Percentiles rank a stretch among this genome's conserved stretches.
Evolutionary conservation across 2,113 vertebrate genomes (phyloP).

Genomic region (Mustela lutreola): DNA sequence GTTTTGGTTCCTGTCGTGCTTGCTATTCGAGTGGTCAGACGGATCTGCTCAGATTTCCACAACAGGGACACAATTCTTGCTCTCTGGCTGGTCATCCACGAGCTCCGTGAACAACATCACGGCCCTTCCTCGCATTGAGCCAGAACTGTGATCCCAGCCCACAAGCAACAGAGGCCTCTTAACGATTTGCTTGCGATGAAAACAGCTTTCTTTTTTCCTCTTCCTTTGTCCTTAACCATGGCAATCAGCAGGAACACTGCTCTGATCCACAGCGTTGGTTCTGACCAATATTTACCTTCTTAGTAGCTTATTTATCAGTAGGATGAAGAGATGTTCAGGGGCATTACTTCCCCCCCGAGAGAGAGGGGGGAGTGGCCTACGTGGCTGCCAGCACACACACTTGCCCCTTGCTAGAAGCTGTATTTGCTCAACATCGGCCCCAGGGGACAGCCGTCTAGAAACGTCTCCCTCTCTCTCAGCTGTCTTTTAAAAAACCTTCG

Average conservation of each 20-base stretch:
- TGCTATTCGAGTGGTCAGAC: neutral
- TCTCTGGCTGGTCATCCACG: neutral
- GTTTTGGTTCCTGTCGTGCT: neutral
- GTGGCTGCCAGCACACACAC: neutral
- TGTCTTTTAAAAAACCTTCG: neutral
- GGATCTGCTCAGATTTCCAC: neutral
- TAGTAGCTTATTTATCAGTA: neutral
- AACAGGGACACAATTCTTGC: neutral
- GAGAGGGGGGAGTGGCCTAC: neutral
- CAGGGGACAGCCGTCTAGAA: neutral
- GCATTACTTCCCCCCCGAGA: neutral
- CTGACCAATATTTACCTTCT: neutral
- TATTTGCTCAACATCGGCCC: neutral
- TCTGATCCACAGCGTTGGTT: neutral
- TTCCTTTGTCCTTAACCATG: neutral
- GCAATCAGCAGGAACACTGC: neutral
- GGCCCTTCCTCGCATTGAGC: neutral
- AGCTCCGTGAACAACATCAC: neutral
- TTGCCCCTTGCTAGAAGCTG: neutral
- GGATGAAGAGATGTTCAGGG: neutral
- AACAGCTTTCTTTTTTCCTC: neutral
- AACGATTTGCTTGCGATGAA: too few species aligned
- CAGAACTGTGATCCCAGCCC: neutral
- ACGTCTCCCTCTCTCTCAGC: neutral
- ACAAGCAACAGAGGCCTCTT: neutral